Percentiles rank a stretch among this genome's conserved stretches.
Conservation (phyloP, 2,888 invertebrate genomes). For the Orchestes rusci region DNA sequence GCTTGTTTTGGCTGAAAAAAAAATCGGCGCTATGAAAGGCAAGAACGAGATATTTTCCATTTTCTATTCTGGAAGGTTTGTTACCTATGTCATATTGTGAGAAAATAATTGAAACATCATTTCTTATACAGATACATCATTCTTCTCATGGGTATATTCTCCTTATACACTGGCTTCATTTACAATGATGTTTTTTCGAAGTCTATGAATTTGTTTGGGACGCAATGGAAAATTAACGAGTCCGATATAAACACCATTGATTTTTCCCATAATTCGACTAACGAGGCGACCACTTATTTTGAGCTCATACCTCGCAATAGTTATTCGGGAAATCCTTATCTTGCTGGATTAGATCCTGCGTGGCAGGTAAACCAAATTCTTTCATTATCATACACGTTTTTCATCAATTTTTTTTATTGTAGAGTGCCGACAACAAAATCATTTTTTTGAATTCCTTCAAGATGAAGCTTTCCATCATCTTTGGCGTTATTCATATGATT, state of each 20-base stretch:
- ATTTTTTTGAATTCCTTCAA: slow-evolving; percentile 92
- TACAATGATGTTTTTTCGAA: slow-evolving; percentile 76
- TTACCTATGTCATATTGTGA: not conserved
- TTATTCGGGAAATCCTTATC: slow-evolving; percentile 52
- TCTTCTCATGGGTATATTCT: slow-evolving; percentile 69
- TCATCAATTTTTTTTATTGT: slow-evolving; percentile 30
- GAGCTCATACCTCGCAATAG: slow-evolving; percentile 42
- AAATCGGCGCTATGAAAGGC: slow-evolving; percentile 58
- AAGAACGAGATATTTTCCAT: slow-evolving; percentile 69
- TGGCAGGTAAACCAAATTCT: slow-evolving; percentile 50
- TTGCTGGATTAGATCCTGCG: slow-evolving; percentile 66
- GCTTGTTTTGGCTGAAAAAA: slow-evolving; percentile 76
- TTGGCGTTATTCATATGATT: slow-evolving; percentile 91
- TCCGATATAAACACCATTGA: not conserved
- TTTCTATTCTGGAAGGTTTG: slow-evolving; percentile 61
- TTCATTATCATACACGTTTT: not conserved
- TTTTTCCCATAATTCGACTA: too few relatives aligned
- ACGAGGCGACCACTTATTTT: too few relatives aligned
- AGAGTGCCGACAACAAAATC: slow-evolving; percentile 73
- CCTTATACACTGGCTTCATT: slow-evolving; percentile 69
- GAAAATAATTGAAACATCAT: not conserved
- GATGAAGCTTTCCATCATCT: slow-evolving; percentile 92
- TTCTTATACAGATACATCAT: slow-evolving; percentile 57
- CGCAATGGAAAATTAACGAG: slow-evolving; percentile 48
- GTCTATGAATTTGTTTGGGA: slow-evolving; percentile 65